Base-by-base conservation (phyloP, 1,140 invertebrate genomes). In the Drosophila navojoa region DNA sequence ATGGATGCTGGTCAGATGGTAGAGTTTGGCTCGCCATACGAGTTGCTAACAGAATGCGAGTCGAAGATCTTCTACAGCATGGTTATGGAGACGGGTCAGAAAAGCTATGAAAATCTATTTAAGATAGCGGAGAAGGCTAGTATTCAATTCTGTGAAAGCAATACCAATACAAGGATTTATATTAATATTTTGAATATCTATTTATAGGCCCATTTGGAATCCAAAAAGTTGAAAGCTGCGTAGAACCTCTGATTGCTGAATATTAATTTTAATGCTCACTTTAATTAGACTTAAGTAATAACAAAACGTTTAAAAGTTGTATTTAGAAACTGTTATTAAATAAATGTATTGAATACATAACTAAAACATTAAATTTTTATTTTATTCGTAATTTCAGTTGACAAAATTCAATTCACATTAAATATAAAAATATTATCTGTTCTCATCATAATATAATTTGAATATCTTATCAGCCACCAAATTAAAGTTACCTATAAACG, bases 81-180 rank as follows among this genome's bases (percentile, higher is more conserved):
- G 94, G 94, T 94, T 1, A 86, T 94, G 76, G 94, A 96, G 85
- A 95, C 95, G 3, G 95, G 95, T 5, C 80, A 90, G 15, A 92
- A 92, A 3, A 95, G 94, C 54, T 93, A 94, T 1, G 93, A 94
- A 4, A 90, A 91, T 68, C 87, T 96, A 9, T 90, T 92, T 3
- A 92, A 93, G 64, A 93, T 95, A 78, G 95, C 95, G 3, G 92
- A 94, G 78, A 90, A 93, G 72, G 94, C 90, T 38, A 61, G 61
- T 11, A 7, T 11, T 16, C 5, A 13, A 29, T 9, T 49, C 4
- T 27, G 16, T 13, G 25, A 27, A 1, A 42, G 1, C 11, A 32
- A 44, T 25, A 32, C 10, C 0, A 6, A n/a, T 13, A 22, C n/a
- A 15, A 11, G 40, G 29, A 10, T 0, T 22, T 22, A 22, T 22